Percentiles rank a stretch among this genome's conserved stretches.
These are phyloP conservation scores for Cerceris ruficornis DNA, from an alignment of 2,888 invertebrate species.

Conservation along the genomic window DNA sequence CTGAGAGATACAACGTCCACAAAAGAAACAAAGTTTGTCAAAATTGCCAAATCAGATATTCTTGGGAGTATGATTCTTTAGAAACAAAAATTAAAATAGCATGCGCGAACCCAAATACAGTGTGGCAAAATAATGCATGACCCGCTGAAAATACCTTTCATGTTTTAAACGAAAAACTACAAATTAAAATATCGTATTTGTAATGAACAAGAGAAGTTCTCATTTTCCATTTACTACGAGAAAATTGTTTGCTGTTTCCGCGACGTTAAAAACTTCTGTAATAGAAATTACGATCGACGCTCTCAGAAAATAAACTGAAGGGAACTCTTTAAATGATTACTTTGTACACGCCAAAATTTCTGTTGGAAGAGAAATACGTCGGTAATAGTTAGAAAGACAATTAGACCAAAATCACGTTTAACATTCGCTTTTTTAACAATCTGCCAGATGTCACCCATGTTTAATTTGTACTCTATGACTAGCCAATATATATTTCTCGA, in stretches of 20 bases:
- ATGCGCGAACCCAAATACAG: slow-evolving; percentile 66
- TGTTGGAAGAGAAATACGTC: slow-evolving; percentile 33
- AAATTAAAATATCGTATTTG: slow-evolving; percentile 15
- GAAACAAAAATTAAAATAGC: slow-evolving; percentile 53
- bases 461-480: slow-evolving; percentile 59
- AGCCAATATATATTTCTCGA: slow-evolving; percentile 46
- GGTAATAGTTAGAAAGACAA: slow-evolving; percentile 15
- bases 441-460: slow-evolving; percentile 41
- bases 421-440: slow-evolving; percentile 11
- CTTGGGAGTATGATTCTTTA: slow-evolving; percentile 47
- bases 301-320: slow-evolving; percentile 7
- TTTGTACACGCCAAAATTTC: slow-evolving; percentile 16
- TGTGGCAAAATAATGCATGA: slow-evolving; percentile 63
- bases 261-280: too few relatives aligned
- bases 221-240: not conserved
- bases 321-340: slow-evolving; percentile 16
- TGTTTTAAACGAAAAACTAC: slow-evolving; percentile 21
- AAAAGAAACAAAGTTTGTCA: slow-evolving; percentile 56
- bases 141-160: slow-evolving; percentile 19
- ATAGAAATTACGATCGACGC: not conserved
- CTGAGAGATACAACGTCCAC: slow-evolving; percentile 52
- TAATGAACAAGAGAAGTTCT: not conserved
- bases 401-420: slow-evolving; percentile 19
- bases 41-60: slow-evolving; percentile 50
- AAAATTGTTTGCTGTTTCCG: not conserved